phyloP scores from a whole-genome alignment of 2,888 invertebrate species.

The Amiota mariae region DNA sequence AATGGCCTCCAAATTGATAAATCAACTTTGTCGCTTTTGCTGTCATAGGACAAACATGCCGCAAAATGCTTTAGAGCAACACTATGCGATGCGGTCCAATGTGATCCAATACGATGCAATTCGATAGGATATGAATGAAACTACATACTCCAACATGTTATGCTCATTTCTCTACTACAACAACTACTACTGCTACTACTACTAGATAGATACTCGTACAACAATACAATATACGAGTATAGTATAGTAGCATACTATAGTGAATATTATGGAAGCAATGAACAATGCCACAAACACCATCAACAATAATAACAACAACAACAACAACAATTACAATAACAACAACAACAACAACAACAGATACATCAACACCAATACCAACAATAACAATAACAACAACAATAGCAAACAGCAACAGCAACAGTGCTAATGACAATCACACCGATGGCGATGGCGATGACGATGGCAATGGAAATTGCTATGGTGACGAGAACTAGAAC shows the following conservation, averaged over 20 bases:
- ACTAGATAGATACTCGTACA: no score
- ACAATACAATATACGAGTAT: no score
- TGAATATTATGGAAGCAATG: no score
- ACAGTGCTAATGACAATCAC: background rate
- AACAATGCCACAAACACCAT: no score
- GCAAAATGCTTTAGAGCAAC: conserved; percentile 36
- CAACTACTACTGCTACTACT: no score
- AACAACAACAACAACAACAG: background rate
- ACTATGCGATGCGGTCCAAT: background rate
- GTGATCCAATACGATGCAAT: conserved; percentile 9
- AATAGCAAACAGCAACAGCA: conserved; percentile 31
- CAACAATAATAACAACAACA: background rate
- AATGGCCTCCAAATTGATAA: conserved; percentile 69
- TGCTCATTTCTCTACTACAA: no score
- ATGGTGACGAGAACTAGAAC: no score
- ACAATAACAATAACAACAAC: background rate
- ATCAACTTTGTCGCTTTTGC: conserved; percentile 68
- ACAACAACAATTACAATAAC: background rate
- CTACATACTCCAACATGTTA: background rate
- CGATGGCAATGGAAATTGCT: no score
- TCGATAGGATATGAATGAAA: background rate
- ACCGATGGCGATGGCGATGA: no score
- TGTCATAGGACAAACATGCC: conserved; percentile 64
- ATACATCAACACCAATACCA: background rate
- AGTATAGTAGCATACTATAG: no score